Percentiles rank a stretch among this genome's conserved stretches.
phyloP scores from a whole-genome alignment of 1,140 invertebrate genomes.

The Hestina assimilis region DNA sequence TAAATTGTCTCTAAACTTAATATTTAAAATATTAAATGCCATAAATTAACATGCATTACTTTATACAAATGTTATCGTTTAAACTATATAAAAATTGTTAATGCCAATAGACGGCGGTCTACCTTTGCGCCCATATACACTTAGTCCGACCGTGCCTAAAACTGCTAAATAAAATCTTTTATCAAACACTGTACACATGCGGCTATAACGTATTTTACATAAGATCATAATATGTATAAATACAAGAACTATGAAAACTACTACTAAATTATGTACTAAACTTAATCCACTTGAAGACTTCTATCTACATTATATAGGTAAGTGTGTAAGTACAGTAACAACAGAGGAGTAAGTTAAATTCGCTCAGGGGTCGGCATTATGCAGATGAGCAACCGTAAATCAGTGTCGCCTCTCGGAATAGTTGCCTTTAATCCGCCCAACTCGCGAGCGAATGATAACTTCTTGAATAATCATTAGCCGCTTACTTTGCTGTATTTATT shows the following conservation, averaged over 20 bases:
- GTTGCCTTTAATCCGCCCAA: conserved; percentile 9
- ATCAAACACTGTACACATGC: too few species aligned
- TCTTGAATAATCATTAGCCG: conserved; percentile 13
- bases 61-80: too few species aligned
- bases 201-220: too few species aligned
- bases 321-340: not conserved
- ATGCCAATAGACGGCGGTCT: too few species aligned
- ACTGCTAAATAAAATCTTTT: too few species aligned
- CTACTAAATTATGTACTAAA: not conserved
- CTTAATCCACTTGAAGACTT: not conserved
- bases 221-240: too few species aligned
- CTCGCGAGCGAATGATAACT: conserved; percentile 11
- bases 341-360: not conserved
- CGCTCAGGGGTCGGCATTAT: conserved; percentile 26
- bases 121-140: too few species aligned
- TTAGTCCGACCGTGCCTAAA: too few species aligned
- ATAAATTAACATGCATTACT: too few species aligned
- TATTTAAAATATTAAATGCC: too few species aligned
- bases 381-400: conserved; percentile 24
- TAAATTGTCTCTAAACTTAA: too few species aligned
- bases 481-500: not conserved
- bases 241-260: not conserved
- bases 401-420: conserved; percentile 8
- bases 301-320: not conserved
- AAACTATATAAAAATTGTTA: too few species aligned